Evolutionary conservation across 2,113 vertebrate species (phyloP).

Genomic region (Nannobrachium achirus): DNA sequence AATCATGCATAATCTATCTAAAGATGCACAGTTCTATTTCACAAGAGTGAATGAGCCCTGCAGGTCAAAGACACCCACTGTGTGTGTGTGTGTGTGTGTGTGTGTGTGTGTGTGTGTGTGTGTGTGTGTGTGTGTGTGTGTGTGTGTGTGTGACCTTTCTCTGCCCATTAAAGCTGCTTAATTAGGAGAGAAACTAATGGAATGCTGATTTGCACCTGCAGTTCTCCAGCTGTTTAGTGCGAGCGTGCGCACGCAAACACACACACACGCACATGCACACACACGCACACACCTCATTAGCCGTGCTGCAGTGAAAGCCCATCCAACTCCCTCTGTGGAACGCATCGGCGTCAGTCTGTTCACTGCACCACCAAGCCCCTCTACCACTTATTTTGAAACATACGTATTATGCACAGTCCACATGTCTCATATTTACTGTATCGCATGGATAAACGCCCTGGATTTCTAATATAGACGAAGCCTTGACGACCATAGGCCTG

Average conservation of each 20-base stretch:
- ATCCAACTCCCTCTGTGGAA: not conserved
- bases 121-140: not conserved
- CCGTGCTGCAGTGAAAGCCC: conserved; percentile 26
- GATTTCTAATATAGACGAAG: too few relatives aligned
- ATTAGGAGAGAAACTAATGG: conserved; percentile 45
- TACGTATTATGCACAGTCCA: too few relatives aligned
- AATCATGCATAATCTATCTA: not conserved
- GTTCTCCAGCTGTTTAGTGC: not conserved
- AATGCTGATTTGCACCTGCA: conserved; percentile 15
- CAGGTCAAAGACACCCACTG: not conserved
- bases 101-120: conserved; percentile 5
- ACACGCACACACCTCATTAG: conserved; percentile 17
- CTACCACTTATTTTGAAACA: too few relatives aligned
- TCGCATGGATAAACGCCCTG: too few relatives aligned
- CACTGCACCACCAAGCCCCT: too few relatives aligned
- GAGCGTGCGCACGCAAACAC: not conserved
- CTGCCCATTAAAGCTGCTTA: conserved; percentile 64
- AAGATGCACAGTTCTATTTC: too few relatives aligned
- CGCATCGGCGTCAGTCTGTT: not conserved
- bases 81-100: conserved; percentile 6
- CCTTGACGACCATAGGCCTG: too few relatives aligned
- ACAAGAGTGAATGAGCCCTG: not conserved
- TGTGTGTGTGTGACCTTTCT: not conserved
- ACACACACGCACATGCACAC: conserved; percentile 5
- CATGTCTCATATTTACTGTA: too few relatives aligned